A percentile compares a stretch with the other conserved stretches of the same genome.
Conservation (phyloP, 1,140 invertebrate genomes). For the Phymorhynchus buccinoides region DNA sequence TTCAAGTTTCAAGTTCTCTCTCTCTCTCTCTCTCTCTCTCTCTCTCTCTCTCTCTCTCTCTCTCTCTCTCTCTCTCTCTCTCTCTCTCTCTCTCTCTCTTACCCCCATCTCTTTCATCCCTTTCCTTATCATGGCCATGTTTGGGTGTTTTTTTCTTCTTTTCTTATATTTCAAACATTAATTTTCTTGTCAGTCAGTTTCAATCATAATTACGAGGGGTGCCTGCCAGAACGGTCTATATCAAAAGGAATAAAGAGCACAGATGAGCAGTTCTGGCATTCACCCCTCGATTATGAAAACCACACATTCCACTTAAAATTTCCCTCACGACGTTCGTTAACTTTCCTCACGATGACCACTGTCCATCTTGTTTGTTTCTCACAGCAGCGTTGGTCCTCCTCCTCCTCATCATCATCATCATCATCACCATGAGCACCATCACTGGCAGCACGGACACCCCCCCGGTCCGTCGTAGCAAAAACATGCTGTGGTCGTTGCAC, state of each 20-base stretch:
- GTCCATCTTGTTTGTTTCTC: no score
- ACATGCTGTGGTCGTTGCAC: conserved; percentile 11
- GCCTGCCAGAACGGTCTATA: no score
- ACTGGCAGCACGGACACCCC: not conserved
- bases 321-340: no score
- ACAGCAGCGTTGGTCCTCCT: no score
- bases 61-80: conserved; percentile 7
- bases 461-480: not conserved
- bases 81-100: not conserved
- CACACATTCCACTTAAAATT: no score
- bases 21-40: not conserved
- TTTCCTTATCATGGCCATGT: not conserved
- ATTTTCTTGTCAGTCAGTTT: not conserved
- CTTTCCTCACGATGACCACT: no score
- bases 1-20: no score
- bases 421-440: not conserved
- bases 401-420: no score
- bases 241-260: no score
- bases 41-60: not conserved
- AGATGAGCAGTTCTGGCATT: no score
- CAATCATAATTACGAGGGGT: no score
- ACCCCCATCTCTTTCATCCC: not conserved
- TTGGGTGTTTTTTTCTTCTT: not conserved
- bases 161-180: not conserved
- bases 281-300: no score